Percentiles rank a stretch among this genome's conserved stretches.
These are phyloP conservation scores for Hymenochirus boettgeri DNA, from an alignment of 2,113 vertebrate genomes.

Conservation along the genomic window DNA sequence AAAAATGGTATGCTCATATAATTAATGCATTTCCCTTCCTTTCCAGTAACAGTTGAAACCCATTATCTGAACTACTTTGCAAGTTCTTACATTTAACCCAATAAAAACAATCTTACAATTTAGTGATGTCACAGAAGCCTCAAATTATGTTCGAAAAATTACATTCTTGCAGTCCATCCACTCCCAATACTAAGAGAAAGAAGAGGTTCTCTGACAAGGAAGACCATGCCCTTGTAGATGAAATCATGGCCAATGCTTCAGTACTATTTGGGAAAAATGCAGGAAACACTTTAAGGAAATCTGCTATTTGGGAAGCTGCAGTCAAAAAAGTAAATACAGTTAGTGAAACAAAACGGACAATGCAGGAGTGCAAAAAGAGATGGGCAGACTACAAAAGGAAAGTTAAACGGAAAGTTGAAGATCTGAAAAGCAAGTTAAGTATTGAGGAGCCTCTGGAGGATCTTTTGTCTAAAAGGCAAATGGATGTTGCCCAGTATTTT, in stretches of 20 bases:
- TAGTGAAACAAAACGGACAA: background rate
- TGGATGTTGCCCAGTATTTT: background rate
- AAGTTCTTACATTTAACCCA: too few species aligned
- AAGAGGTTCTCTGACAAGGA: background rate
- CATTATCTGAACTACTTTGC: too few species aligned
- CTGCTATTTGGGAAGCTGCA: background rate
- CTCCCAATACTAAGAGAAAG: background rate
- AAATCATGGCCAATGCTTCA: constrained; percentile 3
- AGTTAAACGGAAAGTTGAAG: background rate
- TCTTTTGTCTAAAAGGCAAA: background rate
- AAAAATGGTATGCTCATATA: too few species aligned
- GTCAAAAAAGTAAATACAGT: background rate
- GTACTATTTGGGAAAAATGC: background rate
- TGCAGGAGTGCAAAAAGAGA: constrained; percentile 11
- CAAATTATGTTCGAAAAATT: too few species aligned
- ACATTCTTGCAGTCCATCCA: too few species aligned
- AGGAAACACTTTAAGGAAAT: background rate
- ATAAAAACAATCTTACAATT: too few species aligned
- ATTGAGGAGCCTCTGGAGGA: background rate
- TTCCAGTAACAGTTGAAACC: too few species aligned
- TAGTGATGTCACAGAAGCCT: too few species aligned
- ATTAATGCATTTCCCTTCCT: too few species aligned
- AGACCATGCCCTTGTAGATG: background rate
- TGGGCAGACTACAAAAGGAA: constrained; percentile 17
- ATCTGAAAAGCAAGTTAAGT: too few species aligned